A percentile compares a stretch with the other conserved stretches of the same genome.
These are phyloP conservation scores for Rhea americana DNA, from an alignment of 2,113 vertebrate species.

Conservation along the genomic window DNA sequence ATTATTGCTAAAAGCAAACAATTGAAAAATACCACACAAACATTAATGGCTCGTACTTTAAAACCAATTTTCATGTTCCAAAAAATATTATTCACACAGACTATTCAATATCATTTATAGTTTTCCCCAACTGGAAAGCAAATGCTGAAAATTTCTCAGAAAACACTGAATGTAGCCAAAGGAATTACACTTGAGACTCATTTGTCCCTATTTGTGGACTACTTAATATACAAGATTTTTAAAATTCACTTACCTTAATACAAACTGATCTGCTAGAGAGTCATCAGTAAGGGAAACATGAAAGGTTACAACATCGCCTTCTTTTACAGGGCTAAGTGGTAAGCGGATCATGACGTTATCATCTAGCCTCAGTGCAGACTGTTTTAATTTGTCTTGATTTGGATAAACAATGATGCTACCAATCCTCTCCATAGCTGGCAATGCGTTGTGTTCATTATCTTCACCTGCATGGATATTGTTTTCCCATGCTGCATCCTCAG, in stretches of 20 bases:
- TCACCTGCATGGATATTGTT: constrained; percentile 75
- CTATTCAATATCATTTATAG: not conserved
- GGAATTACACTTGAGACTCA: not conserved
- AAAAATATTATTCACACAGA: not conserved
- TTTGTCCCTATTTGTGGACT: not conserved
- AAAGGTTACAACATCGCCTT: constrained; percentile 88
- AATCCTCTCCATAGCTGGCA: constrained; percentile 78
- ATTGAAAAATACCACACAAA: constrained; percentile 2
- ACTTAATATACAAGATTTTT: not conserved
- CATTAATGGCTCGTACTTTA: not conserved
- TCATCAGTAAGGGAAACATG: constrained; percentile 82
- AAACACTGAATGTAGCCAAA: not conserved
- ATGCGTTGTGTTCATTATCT: constrained; percentile 67
- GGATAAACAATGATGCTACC: constrained; percentile 86
- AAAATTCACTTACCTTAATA: constrained; percentile 80
- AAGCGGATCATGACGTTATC: constrained; percentile 84
- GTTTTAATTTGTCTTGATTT: constrained; percentile 75
- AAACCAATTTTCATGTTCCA: not conserved
- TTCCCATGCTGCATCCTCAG: constrained; percentile 80
- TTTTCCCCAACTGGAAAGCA: not conserved
- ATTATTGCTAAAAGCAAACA: not conserved
- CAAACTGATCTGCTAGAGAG: constrained; percentile 85
- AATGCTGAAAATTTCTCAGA: not conserved
- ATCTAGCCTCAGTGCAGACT: constrained; percentile 83
- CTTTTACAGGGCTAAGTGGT: constrained; percentile 85